These are phyloP conservation scores for Dyspetes luteomarginatus DNA, from an alignment of 2,888 invertebrate genomes.

Conservation along the genomic window DNA sequence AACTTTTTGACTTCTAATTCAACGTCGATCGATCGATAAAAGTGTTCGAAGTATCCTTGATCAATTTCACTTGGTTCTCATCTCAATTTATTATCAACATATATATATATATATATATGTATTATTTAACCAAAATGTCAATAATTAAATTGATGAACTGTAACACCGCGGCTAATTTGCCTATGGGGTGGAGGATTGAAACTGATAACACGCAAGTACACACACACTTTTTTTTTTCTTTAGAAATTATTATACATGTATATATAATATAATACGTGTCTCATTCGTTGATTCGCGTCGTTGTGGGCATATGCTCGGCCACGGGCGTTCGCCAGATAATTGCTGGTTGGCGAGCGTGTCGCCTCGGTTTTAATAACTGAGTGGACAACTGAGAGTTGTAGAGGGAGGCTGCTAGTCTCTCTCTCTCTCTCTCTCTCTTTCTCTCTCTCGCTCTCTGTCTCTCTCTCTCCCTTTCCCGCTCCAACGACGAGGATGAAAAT, in stretches of 20 bases:
- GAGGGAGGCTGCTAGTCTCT: constrained; percentile 76
- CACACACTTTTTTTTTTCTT: not conserved
- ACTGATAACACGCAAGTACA: constrained; percentile 22
- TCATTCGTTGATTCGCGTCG: constrained; percentile 43
- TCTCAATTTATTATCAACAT: not conserved
- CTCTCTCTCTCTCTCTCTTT: constrained; percentile 17
- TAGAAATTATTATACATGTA: not conserved
- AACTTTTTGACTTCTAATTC: too few species aligned
- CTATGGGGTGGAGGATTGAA: not conserved
- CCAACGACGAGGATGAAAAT: constrained; percentile 37
- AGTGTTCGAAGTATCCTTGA: constrained; percentile 40
- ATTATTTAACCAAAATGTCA: not conserved
- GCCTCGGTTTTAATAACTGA: constrained; percentile 82
- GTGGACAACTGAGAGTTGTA: constrained; percentile 80
- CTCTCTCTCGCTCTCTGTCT: constrained; percentile 9
- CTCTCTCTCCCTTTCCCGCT: constrained; percentile 48
- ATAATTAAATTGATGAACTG: constrained; percentile 17
- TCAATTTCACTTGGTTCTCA: constrained; percentile 5
- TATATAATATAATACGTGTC: constrained; percentile 14
- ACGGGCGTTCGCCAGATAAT: constrained; percentile 81
- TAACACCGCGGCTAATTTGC: constrained; percentile 1
- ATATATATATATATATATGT: not conserved
- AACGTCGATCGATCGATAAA: not conserved
- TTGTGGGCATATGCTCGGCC: constrained; percentile 72
- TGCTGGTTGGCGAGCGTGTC: constrained; percentile 81